Evolutionary conservation across 2,888 invertebrate genomes (phyloP).

Genomic region (Idaea aversata): DNA sequence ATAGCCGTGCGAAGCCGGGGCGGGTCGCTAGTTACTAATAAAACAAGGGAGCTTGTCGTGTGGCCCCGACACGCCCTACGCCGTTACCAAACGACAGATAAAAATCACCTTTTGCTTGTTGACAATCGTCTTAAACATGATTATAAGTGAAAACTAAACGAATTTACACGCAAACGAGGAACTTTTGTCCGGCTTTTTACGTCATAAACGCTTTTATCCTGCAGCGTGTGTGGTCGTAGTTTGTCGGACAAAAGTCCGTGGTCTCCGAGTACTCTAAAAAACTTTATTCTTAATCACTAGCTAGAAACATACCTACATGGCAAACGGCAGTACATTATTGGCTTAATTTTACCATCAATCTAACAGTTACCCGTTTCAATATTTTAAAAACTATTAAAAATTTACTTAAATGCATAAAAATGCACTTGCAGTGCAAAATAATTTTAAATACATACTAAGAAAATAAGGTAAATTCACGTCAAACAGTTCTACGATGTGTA

Average conservation of each 20-base stretch:
- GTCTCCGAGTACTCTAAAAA: neutral
- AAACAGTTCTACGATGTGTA: neutral
- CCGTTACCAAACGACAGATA: too few relatives aligned
- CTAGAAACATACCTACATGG: conserved; percentile 2
- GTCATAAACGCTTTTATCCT: neutral
- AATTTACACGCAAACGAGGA: neutral
- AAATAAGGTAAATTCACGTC: neutral
- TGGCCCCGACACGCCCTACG: too few relatives aligned
- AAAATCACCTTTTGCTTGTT: too few relatives aligned
- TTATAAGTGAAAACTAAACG: neutral
- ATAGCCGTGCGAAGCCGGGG: too few relatives aligned
- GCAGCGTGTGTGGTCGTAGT: too few relatives aligned
- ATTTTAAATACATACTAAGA: too few relatives aligned
- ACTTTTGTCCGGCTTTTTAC: neutral
- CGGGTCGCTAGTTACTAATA: too few relatives aligned
- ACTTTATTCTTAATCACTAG: neutral
- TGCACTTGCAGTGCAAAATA: neutral
- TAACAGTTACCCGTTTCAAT: too few relatives aligned
- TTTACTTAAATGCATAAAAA: neutral
- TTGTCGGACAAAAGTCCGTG: neutral
- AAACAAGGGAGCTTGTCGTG: too few relatives aligned
- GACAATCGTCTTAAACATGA: neutral
- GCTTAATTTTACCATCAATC: conserved; percentile 10
- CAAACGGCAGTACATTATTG: conserved; percentile 17
- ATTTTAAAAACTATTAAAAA: too few relatives aligned